Conservation (phyloP, 1,140 invertebrate genomes). For the Ostrea denselamellosa region DNA sequence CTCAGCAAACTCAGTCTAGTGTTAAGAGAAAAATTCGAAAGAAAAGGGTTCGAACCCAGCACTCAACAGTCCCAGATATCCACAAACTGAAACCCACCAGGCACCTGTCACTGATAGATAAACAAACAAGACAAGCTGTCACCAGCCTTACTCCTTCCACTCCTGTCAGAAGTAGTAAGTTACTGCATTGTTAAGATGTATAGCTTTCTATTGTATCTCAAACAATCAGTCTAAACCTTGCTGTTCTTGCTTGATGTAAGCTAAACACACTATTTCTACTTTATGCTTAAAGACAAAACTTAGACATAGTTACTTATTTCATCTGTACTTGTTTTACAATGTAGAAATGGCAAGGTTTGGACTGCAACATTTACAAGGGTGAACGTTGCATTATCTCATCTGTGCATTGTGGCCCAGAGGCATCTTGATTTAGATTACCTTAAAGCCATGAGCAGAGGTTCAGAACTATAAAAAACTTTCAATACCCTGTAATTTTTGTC, state of each 20-base stretch:
- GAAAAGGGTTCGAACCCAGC: constrained; percentile 56
- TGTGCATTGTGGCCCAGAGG: no score
- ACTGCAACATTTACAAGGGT: no score
- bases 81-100: constrained; percentile 55
- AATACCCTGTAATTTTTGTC: no score
- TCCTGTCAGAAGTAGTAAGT: constrained; percentile 58
- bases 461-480: no score
- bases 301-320: neutral
- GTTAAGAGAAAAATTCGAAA: constrained; percentile 65
- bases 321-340: no score
- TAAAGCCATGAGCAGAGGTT: no score
- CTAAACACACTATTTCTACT: neutral
- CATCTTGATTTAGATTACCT: no score
- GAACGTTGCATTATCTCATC: no score
- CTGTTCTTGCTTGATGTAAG: no score
- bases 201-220: no score
- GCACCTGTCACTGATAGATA: constrained; percentile 57
- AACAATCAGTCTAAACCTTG: no score
- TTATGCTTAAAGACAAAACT: neutral
- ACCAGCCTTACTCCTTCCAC: constrained; percentile 53
- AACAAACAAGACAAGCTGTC: constrained; percentile 41
- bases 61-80: constrained; percentile 47
- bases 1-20: constrained; percentile 31
- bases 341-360: no score
- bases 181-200: neutral